These are phyloP conservation scores for Stictonetta naevosa DNA, from an alignment of 2,113 vertebrate species.

Conservation along the genomic window DNA sequence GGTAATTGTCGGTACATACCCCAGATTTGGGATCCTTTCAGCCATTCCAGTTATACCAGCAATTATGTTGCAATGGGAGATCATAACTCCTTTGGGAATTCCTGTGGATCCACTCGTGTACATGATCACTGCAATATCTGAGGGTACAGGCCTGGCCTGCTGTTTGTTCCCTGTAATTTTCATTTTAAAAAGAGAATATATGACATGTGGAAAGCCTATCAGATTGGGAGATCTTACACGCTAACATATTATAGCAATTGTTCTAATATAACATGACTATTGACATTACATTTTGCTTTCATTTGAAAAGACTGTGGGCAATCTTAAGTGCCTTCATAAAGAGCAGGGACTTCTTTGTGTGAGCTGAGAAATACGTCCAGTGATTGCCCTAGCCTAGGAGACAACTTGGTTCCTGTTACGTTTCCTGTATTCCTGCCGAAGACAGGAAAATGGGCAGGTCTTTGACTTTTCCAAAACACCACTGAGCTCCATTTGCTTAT, in stretches of 20 bases:
- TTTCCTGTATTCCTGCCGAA: neutral
- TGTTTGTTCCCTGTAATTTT: conserved; percentile 69
- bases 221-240: neutral
- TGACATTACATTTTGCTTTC: neutral
- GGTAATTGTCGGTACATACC: conserved; percentile 69
- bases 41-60: conserved; percentile 93
- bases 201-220: neutral
- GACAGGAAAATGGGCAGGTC: neutral
- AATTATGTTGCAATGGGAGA: conserved; percentile 93
- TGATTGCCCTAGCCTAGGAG: neutral
- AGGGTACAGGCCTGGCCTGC: conserved; percentile 76
- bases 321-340: neutral
- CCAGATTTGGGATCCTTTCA: conserved; percentile 86
- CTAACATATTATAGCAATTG: neutral
- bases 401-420: neutral
- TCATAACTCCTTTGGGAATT: conserved; percentile 94
- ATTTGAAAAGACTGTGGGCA: neutral
- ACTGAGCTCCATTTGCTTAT: neutral
- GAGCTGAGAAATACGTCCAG: neutral
- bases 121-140: conserved; percentile 94
- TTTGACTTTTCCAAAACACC: neutral
- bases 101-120: conserved; percentile 98
- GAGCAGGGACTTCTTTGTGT: neutral
- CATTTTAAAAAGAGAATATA: neutral
- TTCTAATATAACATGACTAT: neutral